phyloP scores from a whole-genome alignment of 2,888 invertebrate species.

The Aplocera efformata region DNA sequence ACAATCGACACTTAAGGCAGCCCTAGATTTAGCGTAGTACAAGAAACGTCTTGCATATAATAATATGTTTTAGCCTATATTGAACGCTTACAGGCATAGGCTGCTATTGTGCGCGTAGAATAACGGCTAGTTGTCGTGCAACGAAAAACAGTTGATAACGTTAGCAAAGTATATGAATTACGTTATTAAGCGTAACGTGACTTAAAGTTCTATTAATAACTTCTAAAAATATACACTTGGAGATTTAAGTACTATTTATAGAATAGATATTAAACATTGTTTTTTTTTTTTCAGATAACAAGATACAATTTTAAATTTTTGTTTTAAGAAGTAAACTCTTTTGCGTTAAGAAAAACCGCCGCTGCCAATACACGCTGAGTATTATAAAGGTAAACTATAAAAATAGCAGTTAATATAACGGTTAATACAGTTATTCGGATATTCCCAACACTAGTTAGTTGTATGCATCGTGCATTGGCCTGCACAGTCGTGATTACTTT shows the following conservation, averaged over 20 bases:
- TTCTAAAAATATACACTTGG: no score
- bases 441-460: slow-evolving; percentile 73
- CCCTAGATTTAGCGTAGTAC: slow-evolving; percentile 76
- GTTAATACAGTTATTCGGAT: slow-evolving; percentile 31
- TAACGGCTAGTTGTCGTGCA: slow-evolving; percentile 29
- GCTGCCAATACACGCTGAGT: no score
- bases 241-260: no score
- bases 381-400: no score
- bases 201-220: no score
- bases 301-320: no score
- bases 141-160: slow-evolving; percentile 23
- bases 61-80: slow-evolving; percentile 80
- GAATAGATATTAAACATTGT: no score
- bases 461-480: slow-evolving; percentile 81
- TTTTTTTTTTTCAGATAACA: no score
- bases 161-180: no score
- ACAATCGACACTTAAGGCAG: slow-evolving; percentile 40
- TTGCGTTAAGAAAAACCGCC: no score
- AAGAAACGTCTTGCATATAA: slow-evolving; percentile 81
- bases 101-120: slow-evolving; percentile 39
- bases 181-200: neutral
- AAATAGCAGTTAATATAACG: slow-evolving; percentile 27
- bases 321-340: no score
- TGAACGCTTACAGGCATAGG: slow-evolving; percentile 65
- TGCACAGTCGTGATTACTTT: slow-evolving; percentile 58